Percentiles rank a stretch among this genome's conserved stretches.
Conservation (phyloP, 2,113 vertebrate species). For the Indri indri region DNA sequence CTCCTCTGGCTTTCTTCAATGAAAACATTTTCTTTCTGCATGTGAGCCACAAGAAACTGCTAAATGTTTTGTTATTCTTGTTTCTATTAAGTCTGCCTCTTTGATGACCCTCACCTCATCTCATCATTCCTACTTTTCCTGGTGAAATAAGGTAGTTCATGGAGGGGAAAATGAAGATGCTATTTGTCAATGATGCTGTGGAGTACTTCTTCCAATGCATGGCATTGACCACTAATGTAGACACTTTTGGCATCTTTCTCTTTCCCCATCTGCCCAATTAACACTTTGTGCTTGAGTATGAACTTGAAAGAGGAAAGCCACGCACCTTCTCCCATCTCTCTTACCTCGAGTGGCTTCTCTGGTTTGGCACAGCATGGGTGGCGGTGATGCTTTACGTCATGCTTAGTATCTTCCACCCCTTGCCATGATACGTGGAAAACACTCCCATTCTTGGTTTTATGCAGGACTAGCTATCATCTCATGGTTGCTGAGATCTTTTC, state of each 20-base stretch:
- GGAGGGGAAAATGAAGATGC: background rate
- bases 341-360: background rate
- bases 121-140: background rate
- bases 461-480: background rate
- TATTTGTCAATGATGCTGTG: background rate
- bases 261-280: background rate
- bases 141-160: background rate
- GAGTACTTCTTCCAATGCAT: background rate
- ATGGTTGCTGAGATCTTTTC: background rate
- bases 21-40: slow-evolving; percentile 38
- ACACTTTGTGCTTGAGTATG: background rate
- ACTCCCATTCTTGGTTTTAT: background rate
- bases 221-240: background rate
- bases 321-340: background rate
- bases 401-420: background rate
- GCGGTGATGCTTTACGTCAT: background rate
- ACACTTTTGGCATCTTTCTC: accelerated
- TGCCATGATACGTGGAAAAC: background rate
- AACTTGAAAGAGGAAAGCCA: background rate
- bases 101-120: background rate
- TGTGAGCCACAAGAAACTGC: background rate
- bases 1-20: slow-evolving; percentile 34
- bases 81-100: background rate
- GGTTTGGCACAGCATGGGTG: background rate
- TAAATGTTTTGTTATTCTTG: background rate